Conservation (phyloP, 1,140 invertebrate genomes). For the Zophobas morio region DNA sequence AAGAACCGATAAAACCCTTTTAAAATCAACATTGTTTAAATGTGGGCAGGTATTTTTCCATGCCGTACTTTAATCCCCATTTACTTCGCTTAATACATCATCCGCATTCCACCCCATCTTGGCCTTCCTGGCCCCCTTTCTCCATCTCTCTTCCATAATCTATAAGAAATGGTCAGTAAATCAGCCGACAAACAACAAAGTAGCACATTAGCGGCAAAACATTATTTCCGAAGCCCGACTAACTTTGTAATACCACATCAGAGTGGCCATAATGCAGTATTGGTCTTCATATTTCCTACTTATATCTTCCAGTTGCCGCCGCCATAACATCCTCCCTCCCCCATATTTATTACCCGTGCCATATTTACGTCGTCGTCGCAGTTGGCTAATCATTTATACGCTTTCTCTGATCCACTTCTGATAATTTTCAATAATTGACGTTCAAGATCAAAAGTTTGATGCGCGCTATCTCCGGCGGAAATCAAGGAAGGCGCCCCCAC, state of each 20-base stretch:
- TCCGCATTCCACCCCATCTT: no score
- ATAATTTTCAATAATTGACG: conserved; percentile 43
- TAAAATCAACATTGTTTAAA: no score
- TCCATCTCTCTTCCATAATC: not conserved
- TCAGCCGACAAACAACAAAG: conserved; percentile 49
- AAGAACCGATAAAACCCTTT: no score
- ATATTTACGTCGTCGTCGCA: conserved; percentile 51
- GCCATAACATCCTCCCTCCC: conserved; percentile 29
- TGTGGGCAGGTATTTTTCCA: no score
- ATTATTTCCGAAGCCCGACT: conserved; percentile 47
- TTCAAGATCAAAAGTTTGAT: conserved; percentile 19
- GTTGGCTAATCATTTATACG: conserved; percentile 2
- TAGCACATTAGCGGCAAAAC: conserved; percentile 51
- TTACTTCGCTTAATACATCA: no score
- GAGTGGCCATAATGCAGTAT: conserved; percentile 50
- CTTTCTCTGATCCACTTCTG: conserved; percentile 8
- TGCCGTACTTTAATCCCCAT: no score
- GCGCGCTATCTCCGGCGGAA: conserved; percentile 32
- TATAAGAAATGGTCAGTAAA: conserved; percentile 47
- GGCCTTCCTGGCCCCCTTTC: no score
- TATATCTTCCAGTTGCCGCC: conserved; percentile 43
- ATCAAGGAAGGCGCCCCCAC: conserved; percentile 27
- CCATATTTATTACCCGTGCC: conserved; percentile 46
- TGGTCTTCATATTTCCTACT: conserved; percentile 54
- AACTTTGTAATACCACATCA: conserved; percentile 49